Percentiles rank a stretch among this genome's conserved stretches.
These are phyloP conservation scores for Scelioninae gen. 1 DNA, from an alignment of 2,888 invertebrate species.

Conservation along the genomic window DNA sequence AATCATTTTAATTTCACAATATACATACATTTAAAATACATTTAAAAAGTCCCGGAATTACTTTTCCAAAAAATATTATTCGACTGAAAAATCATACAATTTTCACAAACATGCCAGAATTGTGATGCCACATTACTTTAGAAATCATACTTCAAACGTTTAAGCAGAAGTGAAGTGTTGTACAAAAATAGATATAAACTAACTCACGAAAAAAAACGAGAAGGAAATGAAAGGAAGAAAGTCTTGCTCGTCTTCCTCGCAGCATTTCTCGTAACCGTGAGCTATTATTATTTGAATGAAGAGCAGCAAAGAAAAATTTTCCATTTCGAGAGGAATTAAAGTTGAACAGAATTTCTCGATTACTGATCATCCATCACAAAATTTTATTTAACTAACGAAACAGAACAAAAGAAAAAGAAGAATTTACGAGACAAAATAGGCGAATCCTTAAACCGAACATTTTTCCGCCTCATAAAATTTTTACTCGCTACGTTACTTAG, in stretches of 20 bases:
- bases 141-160: slow-evolving; percentile 58
- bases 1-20: no score
- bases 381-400: slow-evolving; percentile 16
- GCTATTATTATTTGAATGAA: slow-evolving; percentile 37
- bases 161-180: slow-evolving; percentile 52
- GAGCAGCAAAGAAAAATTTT: background rate
- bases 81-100: no score
- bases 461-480: slow-evolving; percentile 47
- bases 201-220: slow-evolving; percentile 28
- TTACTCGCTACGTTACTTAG: slow-evolving; percentile 31
- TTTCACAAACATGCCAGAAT: slow-evolving; percentile 24
- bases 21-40: no score
- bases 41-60: no score
- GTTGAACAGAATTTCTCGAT: background rate
- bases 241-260: background rate
- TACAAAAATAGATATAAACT: slow-evolving; percentile 47
- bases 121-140: slow-evolving; percentile 29
- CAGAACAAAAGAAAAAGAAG: background rate
- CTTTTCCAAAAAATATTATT: no score
- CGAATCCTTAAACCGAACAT: slow-evolving; percentile 9
- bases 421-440: background rate
- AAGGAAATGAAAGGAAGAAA: slow-evolving; percentile 16
- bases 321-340: no score
- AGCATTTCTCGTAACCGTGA: slow-evolving; percentile 17
- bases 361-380: background rate